phyloP scores from a whole-genome alignment of 2,113 vertebrate species.

The Erpornis zantholeuca region DNA sequence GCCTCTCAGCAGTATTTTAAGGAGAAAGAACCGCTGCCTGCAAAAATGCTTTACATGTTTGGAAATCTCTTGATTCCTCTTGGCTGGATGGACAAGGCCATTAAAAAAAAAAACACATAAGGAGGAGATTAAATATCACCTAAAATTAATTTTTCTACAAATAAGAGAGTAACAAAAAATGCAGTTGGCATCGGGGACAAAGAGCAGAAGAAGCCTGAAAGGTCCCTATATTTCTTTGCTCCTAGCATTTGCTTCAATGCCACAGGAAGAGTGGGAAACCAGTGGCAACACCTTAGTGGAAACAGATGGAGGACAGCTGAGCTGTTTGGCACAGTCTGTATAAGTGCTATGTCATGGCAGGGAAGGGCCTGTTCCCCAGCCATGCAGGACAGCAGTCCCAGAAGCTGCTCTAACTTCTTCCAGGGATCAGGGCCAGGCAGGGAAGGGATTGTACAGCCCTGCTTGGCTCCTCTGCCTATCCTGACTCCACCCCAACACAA shows the following conservation, averaged over 20 bases:
- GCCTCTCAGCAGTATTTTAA: background rate
- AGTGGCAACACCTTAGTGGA: background rate
- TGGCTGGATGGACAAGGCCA: background rate
- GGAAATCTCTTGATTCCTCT: background rate
- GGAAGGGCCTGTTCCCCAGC: background rate
- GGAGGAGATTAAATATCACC: background rate
- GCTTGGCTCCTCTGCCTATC: background rate
- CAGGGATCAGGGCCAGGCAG: background rate
- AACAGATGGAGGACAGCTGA: background rate
- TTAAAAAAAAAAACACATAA: background rate
- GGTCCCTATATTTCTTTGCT: background rate
- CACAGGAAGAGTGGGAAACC: background rate
- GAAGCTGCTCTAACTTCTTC: background rate
- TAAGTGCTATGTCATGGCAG: background rate
- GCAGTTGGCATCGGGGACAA: background rate
- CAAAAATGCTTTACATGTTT: background rate
- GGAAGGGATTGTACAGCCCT: background rate
- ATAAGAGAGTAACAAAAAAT: background rate
- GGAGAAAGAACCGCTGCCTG: background rate
- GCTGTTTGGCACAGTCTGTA: background rate
- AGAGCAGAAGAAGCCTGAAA: background rate
- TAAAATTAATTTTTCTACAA: background rate
- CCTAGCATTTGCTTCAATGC: background rate
- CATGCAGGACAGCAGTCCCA: rapidly evolving
- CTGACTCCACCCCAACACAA: background rate